phyloP scores from a whole-genome alignment of 2,888 invertebrate genomes.

The Diaphora mendica region DNA sequence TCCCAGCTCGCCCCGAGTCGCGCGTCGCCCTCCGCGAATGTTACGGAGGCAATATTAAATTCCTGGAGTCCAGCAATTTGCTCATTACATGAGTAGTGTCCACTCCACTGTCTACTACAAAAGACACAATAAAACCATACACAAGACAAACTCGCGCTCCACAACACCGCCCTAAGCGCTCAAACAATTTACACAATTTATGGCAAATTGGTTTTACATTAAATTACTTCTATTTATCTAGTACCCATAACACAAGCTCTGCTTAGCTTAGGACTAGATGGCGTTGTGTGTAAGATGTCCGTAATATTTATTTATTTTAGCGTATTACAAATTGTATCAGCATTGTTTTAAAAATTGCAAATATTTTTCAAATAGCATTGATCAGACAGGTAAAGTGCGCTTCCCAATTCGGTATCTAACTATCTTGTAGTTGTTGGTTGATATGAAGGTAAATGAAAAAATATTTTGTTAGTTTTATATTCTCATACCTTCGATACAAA shows the following conservation, averaged over 20 bases:
- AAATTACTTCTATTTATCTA: too few species aligned
- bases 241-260: too few species aligned
- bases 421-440: neutral
- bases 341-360: neutral
- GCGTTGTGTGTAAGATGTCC: too few species aligned
- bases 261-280: too few species aligned
- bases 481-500: neutral
- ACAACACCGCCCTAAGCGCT: conserved; percentile 3
- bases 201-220: neutral
- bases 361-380: neutral
- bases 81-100: conserved; percentile 47
- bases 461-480: neutral
- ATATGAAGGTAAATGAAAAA: neutral
- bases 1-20: neutral
- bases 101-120: conserved; percentile 12
- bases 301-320: too few species aligned
- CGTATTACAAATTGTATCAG: too few species aligned
- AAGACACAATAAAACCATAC: conserved; percentile 14
- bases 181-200: conserved; percentile 8
- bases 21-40: conserved; percentile 8
- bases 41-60: conserved; percentile 55
- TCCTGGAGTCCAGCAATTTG: conserved; percentile 56
- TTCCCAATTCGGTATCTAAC: neutral
- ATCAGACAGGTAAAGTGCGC: neutral
- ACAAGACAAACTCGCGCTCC: conserved; percentile 14